Conservation (phyloP, 2,113 vertebrate species). For the Centrocercus urophasianus region DNA sequence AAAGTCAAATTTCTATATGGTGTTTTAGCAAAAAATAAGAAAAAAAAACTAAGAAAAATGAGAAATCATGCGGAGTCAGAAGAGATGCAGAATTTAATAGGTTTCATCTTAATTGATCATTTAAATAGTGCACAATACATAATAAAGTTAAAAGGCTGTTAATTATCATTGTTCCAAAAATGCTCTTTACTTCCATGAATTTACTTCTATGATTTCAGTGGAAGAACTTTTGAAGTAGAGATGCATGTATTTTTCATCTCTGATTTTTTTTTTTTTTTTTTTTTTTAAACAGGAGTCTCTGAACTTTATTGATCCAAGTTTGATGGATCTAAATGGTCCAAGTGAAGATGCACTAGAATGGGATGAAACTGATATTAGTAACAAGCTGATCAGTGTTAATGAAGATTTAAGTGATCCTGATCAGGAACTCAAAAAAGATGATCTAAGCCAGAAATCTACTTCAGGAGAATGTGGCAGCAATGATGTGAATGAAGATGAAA, state of each 20-base stretch:
- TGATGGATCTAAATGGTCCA: constrained; percentile 86
- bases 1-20: constrained; percentile 2
- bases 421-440: constrained; percentile 65
- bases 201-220: neutral
- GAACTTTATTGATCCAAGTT: constrained; percentile 87
- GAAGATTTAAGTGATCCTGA: constrained; percentile 80
- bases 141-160: constrained; percentile 53
- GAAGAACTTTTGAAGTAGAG: neutral
- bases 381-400: constrained; percentile 85
- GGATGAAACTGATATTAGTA: constrained; percentile 96
- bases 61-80: neutral
- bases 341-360: constrained; percentile 94
- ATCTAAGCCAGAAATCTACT: constrained; percentile 52
- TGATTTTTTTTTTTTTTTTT: neutral
- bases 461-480: constrained; percentile 53
- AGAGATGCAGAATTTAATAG: neutral
- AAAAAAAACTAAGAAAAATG: neutral
- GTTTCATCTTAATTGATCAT: constrained; percentile 5
- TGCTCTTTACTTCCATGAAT: neutral
- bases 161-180: constrained; percentile 16
- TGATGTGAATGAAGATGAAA: constrained; percentile 60
- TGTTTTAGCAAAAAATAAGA: neutral
- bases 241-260: constrained; percentile 40
- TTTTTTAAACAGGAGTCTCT: constrained; percentile 81
- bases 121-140: neutral